Evolutionary conservation across 2,113 vertebrate genomes (phyloP).

Genomic region (Rhagologus leucostigma): DNA sequence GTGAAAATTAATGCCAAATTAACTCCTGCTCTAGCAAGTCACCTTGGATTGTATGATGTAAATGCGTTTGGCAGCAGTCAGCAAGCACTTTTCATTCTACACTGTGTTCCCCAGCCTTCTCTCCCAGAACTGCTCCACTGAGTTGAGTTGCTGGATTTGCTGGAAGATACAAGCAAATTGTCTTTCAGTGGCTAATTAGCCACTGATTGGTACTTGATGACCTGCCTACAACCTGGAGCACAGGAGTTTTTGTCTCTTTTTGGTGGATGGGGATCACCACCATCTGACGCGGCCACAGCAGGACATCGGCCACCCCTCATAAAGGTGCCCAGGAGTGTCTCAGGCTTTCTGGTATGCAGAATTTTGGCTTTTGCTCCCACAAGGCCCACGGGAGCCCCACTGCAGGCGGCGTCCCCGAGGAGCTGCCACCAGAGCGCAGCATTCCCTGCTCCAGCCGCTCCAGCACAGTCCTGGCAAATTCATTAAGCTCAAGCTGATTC

Average conservation of each 20-base stretch:
- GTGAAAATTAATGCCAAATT: not conserved
- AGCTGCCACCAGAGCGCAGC: slow-evolving; percentile 46
- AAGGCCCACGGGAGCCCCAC: not conserved
- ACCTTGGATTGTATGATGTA: not conserved
- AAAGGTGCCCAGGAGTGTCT: not conserved
- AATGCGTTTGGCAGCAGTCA: not conserved
- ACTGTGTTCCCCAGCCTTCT: not conserved
- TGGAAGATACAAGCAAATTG: not conserved
- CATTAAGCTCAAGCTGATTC: slow-evolving; percentile 46
- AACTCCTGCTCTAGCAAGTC: not conserved
- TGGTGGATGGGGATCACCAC: not conserved
- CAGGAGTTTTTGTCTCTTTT: not conserved
- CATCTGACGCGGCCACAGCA: not conserved
- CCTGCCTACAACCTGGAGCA: not conserved
- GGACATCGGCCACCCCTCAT: not conserved
- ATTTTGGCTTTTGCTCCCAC: not conserved
- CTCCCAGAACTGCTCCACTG: not conserved
- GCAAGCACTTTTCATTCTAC: not conserved
- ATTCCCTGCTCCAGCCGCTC: not conserved
- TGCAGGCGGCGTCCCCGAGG: not conserved
- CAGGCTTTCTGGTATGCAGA: not conserved
- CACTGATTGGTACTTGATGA: not conserved
- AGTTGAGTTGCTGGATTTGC: not conserved
- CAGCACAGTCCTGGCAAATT: slow-evolving; percentile 49
- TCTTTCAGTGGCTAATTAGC: not conserved